Percentiles rank a stretch among this genome's conserved stretches.
Conservation (phyloP, 2,888 invertebrate species). For the Phyto melanocephala region DNA sequence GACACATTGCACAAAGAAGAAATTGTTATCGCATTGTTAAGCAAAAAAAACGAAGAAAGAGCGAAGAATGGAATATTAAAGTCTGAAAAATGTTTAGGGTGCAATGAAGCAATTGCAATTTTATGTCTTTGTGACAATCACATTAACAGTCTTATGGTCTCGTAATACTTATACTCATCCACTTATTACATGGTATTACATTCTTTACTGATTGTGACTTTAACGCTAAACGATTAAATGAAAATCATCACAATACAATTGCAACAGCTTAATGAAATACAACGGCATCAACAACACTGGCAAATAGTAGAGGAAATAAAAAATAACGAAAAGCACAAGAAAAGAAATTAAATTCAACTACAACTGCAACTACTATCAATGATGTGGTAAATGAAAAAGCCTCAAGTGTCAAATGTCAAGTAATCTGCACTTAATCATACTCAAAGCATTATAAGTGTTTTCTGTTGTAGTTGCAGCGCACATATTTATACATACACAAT, state of each 20-base stretch:
- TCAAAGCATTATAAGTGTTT: conserved; percentile 61
- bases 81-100: not conserved
- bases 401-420: conserved; percentile 67
- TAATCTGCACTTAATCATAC: conserved; percentile 67
- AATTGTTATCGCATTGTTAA: conserved; percentile 27
- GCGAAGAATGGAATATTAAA: not conserved
- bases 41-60: not conserved
- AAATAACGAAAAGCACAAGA: not conserved
- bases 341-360: not conserved
- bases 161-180: not conserved
- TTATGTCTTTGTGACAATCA: conserved; percentile 6
- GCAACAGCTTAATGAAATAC: conserved; percentile 36
- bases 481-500: not conserved
- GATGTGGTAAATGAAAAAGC: conserved; percentile 58
- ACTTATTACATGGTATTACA: conserved; percentile 38
- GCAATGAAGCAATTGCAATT: conserved; percentile 48
- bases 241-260: conserved; percentile 41
- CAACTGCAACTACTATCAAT: conserved; percentile 45
- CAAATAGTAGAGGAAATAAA: not conserved
- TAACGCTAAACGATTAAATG: conserved; percentile 50
- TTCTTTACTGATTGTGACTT: conserved; percentile 43
- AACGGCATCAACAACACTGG: not conserved
- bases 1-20: conserved; percentile 1
- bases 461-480: conserved; percentile 10
- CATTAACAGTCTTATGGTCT: conserved; percentile 9